phyloP scores from a whole-genome alignment of 2,113 vertebrate species.

The Xiphophorus couchianus region DNA sequence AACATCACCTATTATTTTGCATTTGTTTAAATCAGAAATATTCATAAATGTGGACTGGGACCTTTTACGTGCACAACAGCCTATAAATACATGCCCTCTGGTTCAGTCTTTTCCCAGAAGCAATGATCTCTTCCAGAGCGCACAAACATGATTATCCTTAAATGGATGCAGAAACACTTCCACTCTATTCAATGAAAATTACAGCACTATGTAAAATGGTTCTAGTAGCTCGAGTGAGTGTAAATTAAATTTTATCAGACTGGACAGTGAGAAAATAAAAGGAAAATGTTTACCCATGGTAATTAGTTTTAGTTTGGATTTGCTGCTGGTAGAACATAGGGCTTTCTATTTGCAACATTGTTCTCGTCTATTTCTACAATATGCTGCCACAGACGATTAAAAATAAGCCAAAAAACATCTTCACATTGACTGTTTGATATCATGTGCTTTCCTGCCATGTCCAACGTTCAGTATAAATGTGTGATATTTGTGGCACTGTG shows the following conservation, averaged over 20 bases:
- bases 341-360: not conserved
- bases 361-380: constrained; percentile 19
- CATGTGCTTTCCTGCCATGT: not conserved
- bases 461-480: constrained; percentile 1
- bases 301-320: constrained; percentile 30
- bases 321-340: not conserved
- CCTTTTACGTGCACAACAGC: constrained; percentile 38
- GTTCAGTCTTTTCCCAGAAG: constrained; percentile 32
- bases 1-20: constrained; percentile 60
- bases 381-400: constrained; percentile 5
- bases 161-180: constrained; percentile 28
- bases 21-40: constrained; percentile 60
- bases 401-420: not conserved
- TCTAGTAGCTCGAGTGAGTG: constrained; percentile 38
- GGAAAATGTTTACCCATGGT: constrained; percentile 29
- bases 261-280: constrained; percentile 35
- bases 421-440: not conserved
- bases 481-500: constrained; percentile 30
- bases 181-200: constrained; percentile 30
- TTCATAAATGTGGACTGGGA: constrained; percentile 62
- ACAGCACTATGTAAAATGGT: constrained; percentile 41
- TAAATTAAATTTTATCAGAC: constrained; percentile 61
- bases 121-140: constrained; percentile 22
- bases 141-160: constrained; percentile 35
- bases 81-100: constrained; percentile 45